Base-by-base conservation (phyloP, 2,888 invertebrate genomes). In the Luperina testacea region DNA sequence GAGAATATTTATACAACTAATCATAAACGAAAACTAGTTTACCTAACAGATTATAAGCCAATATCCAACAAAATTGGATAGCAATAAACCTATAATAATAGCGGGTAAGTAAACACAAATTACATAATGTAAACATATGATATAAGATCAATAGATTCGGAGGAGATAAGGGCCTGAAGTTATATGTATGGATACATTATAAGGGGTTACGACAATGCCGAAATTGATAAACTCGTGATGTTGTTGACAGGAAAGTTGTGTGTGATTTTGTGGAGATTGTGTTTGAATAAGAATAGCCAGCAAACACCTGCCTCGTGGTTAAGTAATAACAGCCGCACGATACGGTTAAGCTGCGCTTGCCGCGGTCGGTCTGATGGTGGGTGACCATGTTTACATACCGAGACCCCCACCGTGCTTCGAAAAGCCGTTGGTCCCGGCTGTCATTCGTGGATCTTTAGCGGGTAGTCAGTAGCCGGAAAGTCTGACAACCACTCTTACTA, bases 61-160 rank as follows among this genome's bases (percentile, higher is more conserved):
- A 80, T 73, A 80, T 72, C 65, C 20, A 13, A 72, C 38, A 75
- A 80, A 75, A 83, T 83, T 80, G 80, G 82, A 80, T 75, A 63
- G 63, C 77, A 80, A 77, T 84, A 73, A 84, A 81, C 57, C 32
- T 68, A 27, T 61, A 61, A 72, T 75, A 72, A 75, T 72, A 84
- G 8, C 20, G 45, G 51, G 51, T 42, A 72, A 42, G 81, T 81
- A 77, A 67, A 80, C 80, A 80, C 13, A 76, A 67, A 81, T 81
- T 64, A 83, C 45, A 71, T 84, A 24, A 81, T 67, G 51, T 83
- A 67, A 76, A 83, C 69, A 84, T 57, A 57, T 42, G 27, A 73
- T 71, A 76, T 73, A 63, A 15, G 65, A 38, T 42, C 53, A 51
- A 82, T 78, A 70, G 0, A 71, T 51, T 67, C 38, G 51, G 24